Evolutionary conservation across 2,797 vertebrate genomes (phyloP).

Genomic region (Cirrhinus molitorella): DNA sequence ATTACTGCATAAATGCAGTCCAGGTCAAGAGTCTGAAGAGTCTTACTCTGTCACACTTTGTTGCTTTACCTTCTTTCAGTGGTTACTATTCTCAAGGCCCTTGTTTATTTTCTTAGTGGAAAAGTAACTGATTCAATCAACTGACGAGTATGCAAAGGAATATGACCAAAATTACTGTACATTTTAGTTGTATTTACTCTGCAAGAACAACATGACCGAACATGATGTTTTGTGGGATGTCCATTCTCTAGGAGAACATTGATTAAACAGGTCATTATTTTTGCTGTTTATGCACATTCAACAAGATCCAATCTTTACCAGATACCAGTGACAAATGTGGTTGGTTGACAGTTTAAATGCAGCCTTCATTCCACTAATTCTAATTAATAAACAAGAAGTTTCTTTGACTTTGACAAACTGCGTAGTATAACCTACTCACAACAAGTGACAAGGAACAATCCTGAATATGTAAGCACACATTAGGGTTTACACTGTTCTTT

Average conservation of each 20-base stretch:
- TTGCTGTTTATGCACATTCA: too few species aligned
- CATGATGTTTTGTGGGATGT: neutral
- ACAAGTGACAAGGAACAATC: too few species aligned
- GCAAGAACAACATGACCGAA: neutral
- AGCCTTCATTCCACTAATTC: neutral
- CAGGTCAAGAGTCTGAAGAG: constrained; percentile 12
- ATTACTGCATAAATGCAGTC: constrained; percentile 3
- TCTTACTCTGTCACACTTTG: neutral
- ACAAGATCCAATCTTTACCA: neutral
- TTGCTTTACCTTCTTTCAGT: neutral
- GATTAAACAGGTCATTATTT: neutral
- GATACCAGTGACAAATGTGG: neutral
- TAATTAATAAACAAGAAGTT: too few species aligned
- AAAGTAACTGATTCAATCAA: neutral
- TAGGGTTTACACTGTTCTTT: neutral
- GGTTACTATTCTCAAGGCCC: neutral
- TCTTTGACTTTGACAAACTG: neutral
- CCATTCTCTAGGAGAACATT: neutral
- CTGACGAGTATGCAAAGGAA: constrained; percentile 2
- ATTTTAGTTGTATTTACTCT: neutral
- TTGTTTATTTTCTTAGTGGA: too few species aligned
- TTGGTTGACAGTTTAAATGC: neutral
- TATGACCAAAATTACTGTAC: neutral
- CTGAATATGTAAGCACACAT: neutral
- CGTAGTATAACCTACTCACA: neutral